Conservation (phyloP, 2,888 invertebrate genomes). For the Chaetogeoica ovagalla region DNA sequence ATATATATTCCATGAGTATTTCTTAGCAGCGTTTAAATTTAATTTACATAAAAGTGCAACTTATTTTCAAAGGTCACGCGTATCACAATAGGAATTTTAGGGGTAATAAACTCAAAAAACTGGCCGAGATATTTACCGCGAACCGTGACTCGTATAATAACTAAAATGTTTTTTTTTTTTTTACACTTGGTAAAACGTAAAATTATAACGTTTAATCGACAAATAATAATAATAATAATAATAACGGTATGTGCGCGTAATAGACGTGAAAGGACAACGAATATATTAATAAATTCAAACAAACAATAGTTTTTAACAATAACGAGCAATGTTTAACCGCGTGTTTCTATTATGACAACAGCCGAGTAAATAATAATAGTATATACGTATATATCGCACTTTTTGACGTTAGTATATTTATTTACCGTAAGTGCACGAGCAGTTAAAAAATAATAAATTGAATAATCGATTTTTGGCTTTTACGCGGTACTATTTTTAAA, state of each 20-base stretch:
- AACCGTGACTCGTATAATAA: not conserved
- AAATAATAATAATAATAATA: not conserved
- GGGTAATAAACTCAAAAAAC: constrained; percentile 13
- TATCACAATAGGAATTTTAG: constrained; percentile 7
- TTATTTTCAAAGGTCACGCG: constrained; percentile 28
- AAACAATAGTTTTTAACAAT: too few species aligned
- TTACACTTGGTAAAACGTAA: too few species aligned
- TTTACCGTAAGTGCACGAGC: constrained; percentile 17
- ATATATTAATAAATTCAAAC: too few species aligned
- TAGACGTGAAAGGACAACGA: too few species aligned
- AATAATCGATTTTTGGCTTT: constrained; percentile 21
- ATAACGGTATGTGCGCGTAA: not conserved
- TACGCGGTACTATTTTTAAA: constrained; percentile 1
- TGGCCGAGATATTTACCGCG: constrained; percentile 9
- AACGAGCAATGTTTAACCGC: not conserved
- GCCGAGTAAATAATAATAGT: too few species aligned
- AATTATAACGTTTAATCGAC: not conserved
- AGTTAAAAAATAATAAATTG: constrained; percentile 21
- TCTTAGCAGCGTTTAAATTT: constrained; percentile 1
- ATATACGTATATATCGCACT: not conserved
- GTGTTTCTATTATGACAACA: too few species aligned
- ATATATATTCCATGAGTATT: not conserved
- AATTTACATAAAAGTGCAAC: constrained; percentile 17
- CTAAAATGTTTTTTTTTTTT: not conserved
- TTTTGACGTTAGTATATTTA: not conserved